Base-by-base conservation (phyloP, 2,113 vertebrate species). In the Pterocles orientalis region DNA sequence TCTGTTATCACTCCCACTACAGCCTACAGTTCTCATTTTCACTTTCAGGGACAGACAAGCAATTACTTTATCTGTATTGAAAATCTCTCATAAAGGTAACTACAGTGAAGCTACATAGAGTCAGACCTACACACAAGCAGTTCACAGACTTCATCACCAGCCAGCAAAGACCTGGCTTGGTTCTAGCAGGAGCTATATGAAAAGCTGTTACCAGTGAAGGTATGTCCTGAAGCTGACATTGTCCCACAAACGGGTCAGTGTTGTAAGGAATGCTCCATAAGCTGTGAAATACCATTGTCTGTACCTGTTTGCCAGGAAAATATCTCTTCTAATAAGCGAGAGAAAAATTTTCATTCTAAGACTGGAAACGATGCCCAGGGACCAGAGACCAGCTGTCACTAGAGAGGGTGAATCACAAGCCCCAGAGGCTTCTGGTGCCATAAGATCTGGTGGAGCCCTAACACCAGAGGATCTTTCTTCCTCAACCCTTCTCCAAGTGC, bases 21-120 rank as follows among this genome's bases (percentile, higher is more conserved):
- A 95, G 78, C 57, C 48, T 87, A 45, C 58, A 57, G 58, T 90
- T 92, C 76, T 95, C 43, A 61, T 88, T 82, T 96, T 83, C 58
- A 54, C 65, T 94, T 93, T 78, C 64, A 72, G 91, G 72, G 58
- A 68, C 68, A 94, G 69, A 71, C 31, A 90, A 86, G 90, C 65
- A 69, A 86, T 90, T 84, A 61, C 51, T 68, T 95, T 92, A 75
- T 95, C 90, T 86, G 17, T 69, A 45, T 41, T 64, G 76, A 79
- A 94, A 94, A 94, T 96, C 72, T 94, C 28, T 1, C 71, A 4
- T 62, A 64, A 80, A 57, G 57, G 89, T 82, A 80, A 82, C 83
- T 77, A 18, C 51, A 72, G 23, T 50, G 62, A 83, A 84, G 54
- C 68, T 88, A 90, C 34, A 31, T 79, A 26, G 76, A 73, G 77